Conservation (phyloP, 2,113 vertebrate species). For the Urocitellus parryii region DNA sequence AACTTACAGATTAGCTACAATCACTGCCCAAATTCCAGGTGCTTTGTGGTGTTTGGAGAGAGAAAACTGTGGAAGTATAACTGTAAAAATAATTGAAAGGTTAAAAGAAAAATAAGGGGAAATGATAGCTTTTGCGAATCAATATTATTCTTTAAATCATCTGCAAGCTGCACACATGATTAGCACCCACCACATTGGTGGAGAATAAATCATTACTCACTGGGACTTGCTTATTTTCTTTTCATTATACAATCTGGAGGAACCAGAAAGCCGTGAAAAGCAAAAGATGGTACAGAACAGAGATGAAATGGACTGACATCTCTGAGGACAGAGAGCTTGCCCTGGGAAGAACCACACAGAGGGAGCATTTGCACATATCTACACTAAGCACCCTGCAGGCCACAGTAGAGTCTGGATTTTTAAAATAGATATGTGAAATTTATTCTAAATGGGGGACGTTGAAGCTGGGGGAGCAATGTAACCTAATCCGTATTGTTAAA, state of each 20-base stretch:
- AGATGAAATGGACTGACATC: not conserved
- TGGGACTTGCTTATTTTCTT: not conserved
- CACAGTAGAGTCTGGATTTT: not conserved
- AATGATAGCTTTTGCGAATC: not conserved
- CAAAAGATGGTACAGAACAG: not conserved
- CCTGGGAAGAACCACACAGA: not conserved
- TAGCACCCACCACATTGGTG: too few species aligned
- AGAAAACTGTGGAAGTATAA: not conserved
- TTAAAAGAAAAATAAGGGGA: not conserved
- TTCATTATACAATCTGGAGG: not conserved
- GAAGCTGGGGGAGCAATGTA: not conserved
- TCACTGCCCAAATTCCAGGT: not conserved
- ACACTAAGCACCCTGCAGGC: not conserved
- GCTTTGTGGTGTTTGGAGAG: not conserved
- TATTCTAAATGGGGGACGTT: not conserved
- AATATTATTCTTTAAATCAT: not conserved
- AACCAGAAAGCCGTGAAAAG: not conserved
- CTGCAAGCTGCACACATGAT: not conserved
- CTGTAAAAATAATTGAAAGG: not conserved
- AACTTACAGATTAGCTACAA: not conserved
- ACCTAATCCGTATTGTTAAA: not conserved
- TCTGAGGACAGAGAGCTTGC: not conserved
- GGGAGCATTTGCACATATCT: not conserved
- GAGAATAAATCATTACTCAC: not conserved
- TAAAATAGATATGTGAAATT: not conserved